Percentiles rank a stretch among this genome's conserved stretches.
These are phyloP conservation scores for Microctonus aethiopoides DNA, from an alignment of 2,888 invertebrate genomes.

Conservation along the genomic window DNA sequence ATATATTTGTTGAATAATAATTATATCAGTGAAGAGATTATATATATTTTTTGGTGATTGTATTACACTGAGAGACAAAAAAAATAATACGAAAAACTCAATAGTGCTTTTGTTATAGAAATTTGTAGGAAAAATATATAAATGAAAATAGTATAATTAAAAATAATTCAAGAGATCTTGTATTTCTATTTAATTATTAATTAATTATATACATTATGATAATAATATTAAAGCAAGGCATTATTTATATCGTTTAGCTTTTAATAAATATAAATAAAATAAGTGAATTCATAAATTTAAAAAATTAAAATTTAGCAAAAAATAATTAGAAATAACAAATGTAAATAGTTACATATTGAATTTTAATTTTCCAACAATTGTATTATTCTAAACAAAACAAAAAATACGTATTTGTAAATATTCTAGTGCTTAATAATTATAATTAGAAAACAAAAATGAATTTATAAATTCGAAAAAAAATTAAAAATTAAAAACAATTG, in stretches of 20 bases:
- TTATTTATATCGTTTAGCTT: constrained; percentile 18
- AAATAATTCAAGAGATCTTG: background rate
- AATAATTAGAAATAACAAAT: background rate
- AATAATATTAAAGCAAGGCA: constrained; percentile 14
- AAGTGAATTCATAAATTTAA: background rate
- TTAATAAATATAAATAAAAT: background rate
- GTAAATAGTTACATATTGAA: constrained; percentile 13
- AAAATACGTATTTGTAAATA: constrained; percentile 11
- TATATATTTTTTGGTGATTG: background rate
- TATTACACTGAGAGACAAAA: background rate
- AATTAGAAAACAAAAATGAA: background rate
- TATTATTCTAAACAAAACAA: background rate
- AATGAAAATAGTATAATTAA: background rate
- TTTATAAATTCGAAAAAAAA: background rate
- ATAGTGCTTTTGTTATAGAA: background rate
- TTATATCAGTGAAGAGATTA: background rate
- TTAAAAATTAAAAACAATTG: background rate
- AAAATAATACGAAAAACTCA: background rate
- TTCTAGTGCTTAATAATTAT: background rate
- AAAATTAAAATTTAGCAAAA: constrained; percentile 10
- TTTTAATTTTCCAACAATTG: background rate
- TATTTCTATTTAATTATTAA: background rate
- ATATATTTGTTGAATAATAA: background rate
- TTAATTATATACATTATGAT: background rate
- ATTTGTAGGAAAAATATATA: background rate